Conservation (phyloP, 2,797 vertebrate genomes). For the Rhadinocentrus ornatus region DNA sequence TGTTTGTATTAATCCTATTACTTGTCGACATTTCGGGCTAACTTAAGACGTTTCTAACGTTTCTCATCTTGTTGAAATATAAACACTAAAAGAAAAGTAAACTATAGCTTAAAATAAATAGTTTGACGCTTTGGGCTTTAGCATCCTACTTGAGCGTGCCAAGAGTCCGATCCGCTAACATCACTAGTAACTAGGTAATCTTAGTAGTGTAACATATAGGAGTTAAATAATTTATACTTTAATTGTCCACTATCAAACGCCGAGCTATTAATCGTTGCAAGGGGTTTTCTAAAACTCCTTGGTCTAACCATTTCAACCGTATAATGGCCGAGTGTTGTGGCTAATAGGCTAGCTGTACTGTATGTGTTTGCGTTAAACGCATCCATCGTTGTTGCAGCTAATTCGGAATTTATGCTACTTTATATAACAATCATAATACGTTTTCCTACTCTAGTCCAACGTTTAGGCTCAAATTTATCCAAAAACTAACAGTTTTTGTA, state of each 20-base stretch:
- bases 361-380: not conserved
- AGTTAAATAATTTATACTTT: not conserved
- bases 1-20: constrained; percentile 16
- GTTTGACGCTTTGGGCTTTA: constrained; percentile 1
- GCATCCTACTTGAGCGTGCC: constrained; percentile 11
- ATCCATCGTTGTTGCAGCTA: too few species aligned
- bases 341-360: not conserved
- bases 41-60: fast-evolving
- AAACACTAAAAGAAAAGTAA: too few species aligned
- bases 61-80: fast-evolving
- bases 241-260: not conserved
- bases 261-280: not conserved
- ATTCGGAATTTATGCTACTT: not conserved
- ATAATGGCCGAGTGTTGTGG: not conserved
- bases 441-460: not conserved
- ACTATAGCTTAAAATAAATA: not conserved
- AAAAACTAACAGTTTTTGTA: not conserved
- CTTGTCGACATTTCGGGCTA: fast-evolving
- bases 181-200: constrained; percentile 25
- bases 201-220: not conserved
- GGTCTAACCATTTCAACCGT: not conserved
- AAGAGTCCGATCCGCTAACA: constrained; percentile 6
- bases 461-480: not conserved
- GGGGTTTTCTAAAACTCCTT: not conserved
- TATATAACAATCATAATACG: not conserved